phyloP scores from a whole-genome alignment of 2,797 vertebrate genomes.

The Antennarius maculatus region DNA sequence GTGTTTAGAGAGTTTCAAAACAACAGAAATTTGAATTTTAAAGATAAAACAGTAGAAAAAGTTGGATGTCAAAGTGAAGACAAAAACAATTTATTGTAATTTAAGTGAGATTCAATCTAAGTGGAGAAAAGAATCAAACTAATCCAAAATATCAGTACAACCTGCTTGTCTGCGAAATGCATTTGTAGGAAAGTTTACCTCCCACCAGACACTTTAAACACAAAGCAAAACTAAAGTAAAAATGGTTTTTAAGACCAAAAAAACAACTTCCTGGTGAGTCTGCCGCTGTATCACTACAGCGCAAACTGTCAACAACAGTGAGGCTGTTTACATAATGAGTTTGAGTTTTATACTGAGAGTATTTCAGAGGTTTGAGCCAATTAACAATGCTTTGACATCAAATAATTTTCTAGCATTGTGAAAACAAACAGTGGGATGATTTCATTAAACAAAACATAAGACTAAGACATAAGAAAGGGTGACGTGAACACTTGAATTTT shows the following conservation, averaged over 20 bases:
- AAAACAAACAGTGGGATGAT: neutral
- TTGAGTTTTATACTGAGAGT: neutral
- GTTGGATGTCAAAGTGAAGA: slow-evolving; percentile 6
- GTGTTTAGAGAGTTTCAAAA: too few species aligned
- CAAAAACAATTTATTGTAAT: neutral
- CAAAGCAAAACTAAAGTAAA: neutral
- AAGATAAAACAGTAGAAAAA: neutral
- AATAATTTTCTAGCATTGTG: neutral
- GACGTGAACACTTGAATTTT: slow-evolving; percentile 12
- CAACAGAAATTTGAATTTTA: neutral
- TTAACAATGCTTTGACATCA: slow-evolving; percentile 2
- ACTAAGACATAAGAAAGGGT: neutral
- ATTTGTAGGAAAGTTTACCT: neutral
- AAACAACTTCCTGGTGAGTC: too few species aligned
- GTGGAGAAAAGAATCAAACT: neutral
- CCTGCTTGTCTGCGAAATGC: too few species aligned
- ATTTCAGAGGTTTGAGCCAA: neutral
- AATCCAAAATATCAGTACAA: neutral
- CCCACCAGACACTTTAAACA: slow-evolving; percentile 1
- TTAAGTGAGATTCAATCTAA: slow-evolving; percentile 11
- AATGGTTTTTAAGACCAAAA: too few species aligned
- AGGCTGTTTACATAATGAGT: neutral
- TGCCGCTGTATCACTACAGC: neutral
- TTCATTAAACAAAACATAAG: slow-evolving; percentile 8
- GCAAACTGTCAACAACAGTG: neutral